Conservation (phyloP, 2,113 vertebrate genomes). For the Carassius carassius region DNA sequence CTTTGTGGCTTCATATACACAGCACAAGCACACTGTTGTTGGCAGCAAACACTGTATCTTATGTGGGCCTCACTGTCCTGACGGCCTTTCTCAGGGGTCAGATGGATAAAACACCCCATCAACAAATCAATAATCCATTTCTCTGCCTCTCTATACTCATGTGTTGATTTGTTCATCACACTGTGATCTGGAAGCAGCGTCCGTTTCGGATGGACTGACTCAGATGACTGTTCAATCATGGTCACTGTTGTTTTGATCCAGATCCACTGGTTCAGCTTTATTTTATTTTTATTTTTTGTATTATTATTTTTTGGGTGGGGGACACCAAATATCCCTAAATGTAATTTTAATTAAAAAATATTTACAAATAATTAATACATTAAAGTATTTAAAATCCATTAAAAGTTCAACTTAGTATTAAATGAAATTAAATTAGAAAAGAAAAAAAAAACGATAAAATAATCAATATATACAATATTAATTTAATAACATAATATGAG, state of each 20-base stretch:
- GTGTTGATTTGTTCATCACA: constrained; percentile 37
- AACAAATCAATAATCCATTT: constrained; percentile 49
- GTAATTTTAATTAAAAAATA: not conserved
- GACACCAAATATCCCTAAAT: constrained; percentile 29
- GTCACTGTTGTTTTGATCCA: not conserved
- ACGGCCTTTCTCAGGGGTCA: constrained; percentile 12
- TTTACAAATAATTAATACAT: not conserved
- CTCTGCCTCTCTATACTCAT: not conserved
- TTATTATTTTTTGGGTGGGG: too few species aligned
- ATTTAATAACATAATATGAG: not conserved
- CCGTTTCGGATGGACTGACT: not conserved
- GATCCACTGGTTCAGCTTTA: not conserved
- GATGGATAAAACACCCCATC: constrained; percentile 23
- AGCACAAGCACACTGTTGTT: constrained; percentile 64
- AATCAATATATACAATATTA: not conserved
- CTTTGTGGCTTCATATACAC: constrained; percentile 68
- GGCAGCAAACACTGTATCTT: constrained; percentile 61
- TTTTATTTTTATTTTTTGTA: not conserved
- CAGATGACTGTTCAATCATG: not conserved
- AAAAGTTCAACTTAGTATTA: too few species aligned
- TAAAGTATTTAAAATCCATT: too few species aligned
- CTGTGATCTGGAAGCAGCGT: not conserved
- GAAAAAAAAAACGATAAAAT: not conserved
- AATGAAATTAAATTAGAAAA: not conserved
- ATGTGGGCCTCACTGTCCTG: constrained; percentile 25